Percentiles rank a stretch among this genome's conserved stretches.
These are phyloP conservation scores for Pachymerium ferrugineum DNA, from an alignment of 2,888 invertebrate species.

Conservation along the genomic window DNA sequence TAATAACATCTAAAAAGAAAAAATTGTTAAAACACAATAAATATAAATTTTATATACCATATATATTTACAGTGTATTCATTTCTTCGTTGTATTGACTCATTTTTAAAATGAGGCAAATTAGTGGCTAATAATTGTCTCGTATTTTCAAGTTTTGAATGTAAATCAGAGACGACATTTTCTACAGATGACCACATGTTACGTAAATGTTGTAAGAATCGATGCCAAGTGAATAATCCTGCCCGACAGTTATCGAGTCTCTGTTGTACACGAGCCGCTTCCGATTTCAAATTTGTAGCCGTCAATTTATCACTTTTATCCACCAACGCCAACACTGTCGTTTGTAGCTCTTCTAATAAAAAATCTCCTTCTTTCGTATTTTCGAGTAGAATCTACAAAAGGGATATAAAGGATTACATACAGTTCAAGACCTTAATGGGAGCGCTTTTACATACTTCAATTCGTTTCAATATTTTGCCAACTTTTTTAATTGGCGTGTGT, in stretches of 20 bases:
- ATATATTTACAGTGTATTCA: constrained; percentile 16
- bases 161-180: constrained; percentile 35
- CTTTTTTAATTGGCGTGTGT: constrained; percentile 70
- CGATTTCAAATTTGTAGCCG: constrained; percentile 72
- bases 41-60: neutral
- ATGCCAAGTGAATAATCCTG: constrained; percentile 74
- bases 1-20: neutral
- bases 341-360: neutral
- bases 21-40: too few relatives aligned
- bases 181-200: constrained; percentile 34
- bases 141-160: constrained; percentile 35
- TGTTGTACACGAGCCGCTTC: constrained; percentile 72
- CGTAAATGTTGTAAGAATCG: constrained; percentile 59
- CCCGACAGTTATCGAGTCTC: constrained; percentile 70
- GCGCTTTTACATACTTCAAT: constrained; percentile 33
- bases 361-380: constrained; percentile 61
- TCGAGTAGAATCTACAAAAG: constrained; percentile 53
- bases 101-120: constrained; percentile 33
- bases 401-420: neutral
- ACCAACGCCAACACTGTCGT: neutral
- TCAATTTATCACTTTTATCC: constrained; percentile 65
- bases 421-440: neutral
- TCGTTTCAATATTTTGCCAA: constrained; percentile 50
- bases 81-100: constrained; percentile 30
- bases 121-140: constrained; percentile 31